A percentile compares a stretch with the other conserved stretches of the same genome.
phyloP scores from a whole-genome alignment of 2,113 vertebrate species.

The Petroica traversi region DNA sequence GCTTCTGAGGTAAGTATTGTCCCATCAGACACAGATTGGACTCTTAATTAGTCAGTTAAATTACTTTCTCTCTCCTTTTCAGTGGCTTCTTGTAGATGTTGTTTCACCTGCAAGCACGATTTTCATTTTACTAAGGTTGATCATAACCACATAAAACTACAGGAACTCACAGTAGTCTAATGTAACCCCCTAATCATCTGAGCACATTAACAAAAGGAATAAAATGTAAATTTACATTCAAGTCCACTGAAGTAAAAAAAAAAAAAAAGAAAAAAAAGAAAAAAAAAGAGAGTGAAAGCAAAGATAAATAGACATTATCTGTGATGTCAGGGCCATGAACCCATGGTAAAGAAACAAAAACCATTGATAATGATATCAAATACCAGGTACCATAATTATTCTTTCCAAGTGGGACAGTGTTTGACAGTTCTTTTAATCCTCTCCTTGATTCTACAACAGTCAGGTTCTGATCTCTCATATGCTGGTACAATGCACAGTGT shows the following conservation, averaged over 20 bases:
- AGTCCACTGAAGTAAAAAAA: neutral
- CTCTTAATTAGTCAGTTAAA: constrained; percentile 43
- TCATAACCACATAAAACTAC: neutral
- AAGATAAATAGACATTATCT: neutral
- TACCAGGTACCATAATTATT: neutral
- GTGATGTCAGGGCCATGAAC: neutral
- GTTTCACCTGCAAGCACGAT: neutral
- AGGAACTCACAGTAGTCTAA: neutral
- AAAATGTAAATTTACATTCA: neutral
- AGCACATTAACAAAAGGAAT: neutral
- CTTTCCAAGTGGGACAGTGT: neutral
- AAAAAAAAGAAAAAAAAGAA: no score
- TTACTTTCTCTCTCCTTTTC: constrained; percentile 9
- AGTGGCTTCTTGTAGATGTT: neutral
- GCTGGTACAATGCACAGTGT: neutral
- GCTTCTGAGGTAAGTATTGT: constrained; percentile 20
- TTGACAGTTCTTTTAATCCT: neutral
- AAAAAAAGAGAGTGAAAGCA: neutral
- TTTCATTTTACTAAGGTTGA: constrained; percentile 9
- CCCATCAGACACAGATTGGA: neutral
- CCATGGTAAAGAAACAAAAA: neutral
- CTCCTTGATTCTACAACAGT: neutral
- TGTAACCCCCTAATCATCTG: neutral
- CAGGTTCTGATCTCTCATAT: neutral
- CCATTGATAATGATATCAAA: neutral